A percentile compares a stretch with the other conserved stretches of the same genome.
Conservation (phyloP, 2,888 invertebrate species). For the Acanthosepion esculentum region DNA sequence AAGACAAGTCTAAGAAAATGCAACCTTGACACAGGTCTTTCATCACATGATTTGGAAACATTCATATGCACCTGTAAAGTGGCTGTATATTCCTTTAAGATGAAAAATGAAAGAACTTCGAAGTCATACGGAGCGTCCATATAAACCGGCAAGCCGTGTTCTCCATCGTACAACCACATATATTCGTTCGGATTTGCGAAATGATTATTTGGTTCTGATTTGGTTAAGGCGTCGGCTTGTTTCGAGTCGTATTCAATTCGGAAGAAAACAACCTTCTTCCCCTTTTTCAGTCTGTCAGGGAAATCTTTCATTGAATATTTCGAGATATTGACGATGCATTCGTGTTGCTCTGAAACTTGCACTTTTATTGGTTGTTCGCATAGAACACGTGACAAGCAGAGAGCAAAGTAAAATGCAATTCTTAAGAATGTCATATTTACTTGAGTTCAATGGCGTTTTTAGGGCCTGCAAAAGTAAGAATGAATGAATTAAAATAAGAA, state of each 20-base stretch:
- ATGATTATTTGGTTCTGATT: not conserved
- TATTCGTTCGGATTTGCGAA: slow-evolving; percentile 24
- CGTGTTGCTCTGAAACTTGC: not conserved
- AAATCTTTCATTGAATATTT: not conserved
- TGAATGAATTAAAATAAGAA: too few relatives aligned
- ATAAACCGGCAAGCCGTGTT: not conserved
- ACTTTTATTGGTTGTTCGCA: not conserved
- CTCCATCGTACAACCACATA: not conserved
- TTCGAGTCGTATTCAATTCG: not conserved
- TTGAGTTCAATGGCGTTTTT: too few relatives aligned
- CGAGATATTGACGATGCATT: not conserved
- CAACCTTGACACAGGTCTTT: too few relatives aligned
- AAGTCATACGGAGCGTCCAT: not conserved
- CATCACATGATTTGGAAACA: not conserved
- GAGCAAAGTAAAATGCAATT: not conserved
- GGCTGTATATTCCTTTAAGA: not conserved
- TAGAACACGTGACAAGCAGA: not conserved
- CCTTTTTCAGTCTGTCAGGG: not conserved
- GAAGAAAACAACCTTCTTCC: not conserved
- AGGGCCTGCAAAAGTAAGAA: too few relatives aligned
- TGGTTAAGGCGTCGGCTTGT: not conserved
- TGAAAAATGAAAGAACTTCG: not conserved
- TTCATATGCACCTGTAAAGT: not conserved
- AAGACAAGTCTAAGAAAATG: too few relatives aligned
- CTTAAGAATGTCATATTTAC: too few relatives aligned